phyloP scores from a whole-genome alignment of 2,888 invertebrate species.

The Coenonympha arcania region DNA sequence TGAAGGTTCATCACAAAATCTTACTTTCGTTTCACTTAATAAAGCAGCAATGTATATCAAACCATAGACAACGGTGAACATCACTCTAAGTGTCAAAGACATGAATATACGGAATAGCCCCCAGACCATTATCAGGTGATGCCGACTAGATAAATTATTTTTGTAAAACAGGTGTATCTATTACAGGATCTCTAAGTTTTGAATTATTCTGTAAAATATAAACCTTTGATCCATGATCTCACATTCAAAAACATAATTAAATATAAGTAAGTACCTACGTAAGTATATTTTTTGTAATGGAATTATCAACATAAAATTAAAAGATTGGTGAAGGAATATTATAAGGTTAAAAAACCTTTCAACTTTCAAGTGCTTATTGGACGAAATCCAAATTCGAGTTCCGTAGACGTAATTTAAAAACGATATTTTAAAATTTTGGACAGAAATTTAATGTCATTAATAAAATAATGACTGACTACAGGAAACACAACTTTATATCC shows the following conservation, averaged over 20 bases:
- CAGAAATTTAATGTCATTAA: no score
- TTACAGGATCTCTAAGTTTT: not conserved
- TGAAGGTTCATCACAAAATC: no score
- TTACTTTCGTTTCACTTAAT: no score
- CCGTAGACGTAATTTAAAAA: not conserved
- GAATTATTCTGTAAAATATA: not conserved
- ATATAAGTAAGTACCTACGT: no score
- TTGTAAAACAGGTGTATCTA: constrained; percentile 15
- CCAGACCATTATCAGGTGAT: no score
- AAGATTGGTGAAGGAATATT: not conserved
- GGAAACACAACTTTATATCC: not conserved
- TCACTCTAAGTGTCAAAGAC: no score
- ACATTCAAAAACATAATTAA: not conserved
- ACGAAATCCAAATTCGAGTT: not conserved
- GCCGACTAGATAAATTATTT: no score
- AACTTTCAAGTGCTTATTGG: constrained; percentile 3
- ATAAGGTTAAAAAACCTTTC: constrained; percentile 3
- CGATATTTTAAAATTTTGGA: no score
- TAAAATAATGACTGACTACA: not conserved
- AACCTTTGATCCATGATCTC: not conserved
- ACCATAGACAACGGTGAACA: no score
- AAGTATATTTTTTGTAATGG: not conserved
- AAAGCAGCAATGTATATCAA: no score
- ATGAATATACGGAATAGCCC: no score
- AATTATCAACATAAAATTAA: constrained; percentile 5